Base-by-base conservation (phyloP, 2,797 vertebrate species). In the Trichosurus vulpecula region DNA sequence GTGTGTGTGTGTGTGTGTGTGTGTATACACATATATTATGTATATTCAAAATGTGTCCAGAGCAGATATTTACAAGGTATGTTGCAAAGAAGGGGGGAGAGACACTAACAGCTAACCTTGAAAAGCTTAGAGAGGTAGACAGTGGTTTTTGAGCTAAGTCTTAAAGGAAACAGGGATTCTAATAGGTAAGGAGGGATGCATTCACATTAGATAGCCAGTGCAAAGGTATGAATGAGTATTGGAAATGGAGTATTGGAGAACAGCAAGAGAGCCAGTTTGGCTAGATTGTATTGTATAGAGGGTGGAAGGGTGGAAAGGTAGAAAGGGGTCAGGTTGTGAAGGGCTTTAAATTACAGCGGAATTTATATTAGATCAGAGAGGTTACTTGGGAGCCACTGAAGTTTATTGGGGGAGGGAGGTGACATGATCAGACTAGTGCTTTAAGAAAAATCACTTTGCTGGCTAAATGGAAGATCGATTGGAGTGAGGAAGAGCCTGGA, bases 51-150 rank as follows among this genome's bases (percentile, higher is more conserved):
- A 81, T 47, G n/a, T 6, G 12, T 81, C n/a, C n/a, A 81, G 66
- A 47, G n/a, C 19, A 81, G 16, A 9, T 81, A 41, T 25, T 41
- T 81, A 81, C n/a, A 47, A 19, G 29, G 66, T 74, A 74, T 41
- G 25, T n/a, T 5, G 13, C n/a, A 10, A 2, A 11, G n/a, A 14
- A 5, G 6, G n/a, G 19, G n/a, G 8, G 6, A 25, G n/a, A 25
- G 66, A 47, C 16, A 81, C 66, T 74, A 74, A 74, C n/a, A 8
- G 29, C 19, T 14, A 81, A 41, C 8, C 2, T 41, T 22, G n/a
- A 81, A 81, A 81, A 81, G 2, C n/a, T 47, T 41, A 41, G 66
- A 81, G 35, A n/a, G 41, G 61, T 74, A n/a, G 61, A n/a, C n/a
- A n/a, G 35, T 66, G 14, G 61, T 19, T 66, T 66, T 66, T 66